Base-by-base conservation (phyloP, 2,888 invertebrate species). In the Diplolepis rosae region DNA sequence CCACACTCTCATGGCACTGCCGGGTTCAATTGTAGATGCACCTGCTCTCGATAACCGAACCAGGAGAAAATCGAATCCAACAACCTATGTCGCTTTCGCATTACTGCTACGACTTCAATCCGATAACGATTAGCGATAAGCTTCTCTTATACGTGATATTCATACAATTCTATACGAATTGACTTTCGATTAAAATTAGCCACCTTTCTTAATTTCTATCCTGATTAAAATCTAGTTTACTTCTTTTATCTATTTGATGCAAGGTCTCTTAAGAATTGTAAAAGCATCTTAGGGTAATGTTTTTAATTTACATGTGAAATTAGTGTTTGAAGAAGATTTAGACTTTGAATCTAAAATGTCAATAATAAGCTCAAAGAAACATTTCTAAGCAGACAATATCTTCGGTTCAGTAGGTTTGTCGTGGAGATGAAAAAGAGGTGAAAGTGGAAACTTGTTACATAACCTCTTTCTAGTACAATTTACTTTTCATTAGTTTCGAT, bases 61-160 rank as follows among this genome's bases (percentile, higher is more conserved):
- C 18, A 45, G 61, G 61, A 61, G 61, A 61, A 61, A 61, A 61
- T 61, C 35, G 61, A 61, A 39, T n/a, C 61, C 61, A 61, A 18
- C n/a, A 39, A 39, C 39, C 39, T 61, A 39, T 39, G 61, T 24
- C 24, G 61, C 35, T 61, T 35, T 61, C 39, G 61, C 39, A 61
- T 39, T 61, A n/a, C 61, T 61, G 39, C 61, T 39, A 61, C 61
- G 24, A 24, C 54, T 45, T 27, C 39, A 61, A 61, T 61, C 35
- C 61, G 61, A 39, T 61, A 61, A 27, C 39, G 39, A 61, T 61
- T 39, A 39, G 24, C 61, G 61, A 61, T 61, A 61, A 61, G 61
- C 39, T 39, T 7, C 35, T 22, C 35, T 18, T 27, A 6, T 52
- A 22, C 32, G 22, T n/a, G 35, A 22, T 18, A 54, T 27, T 54